Conservation (phyloP, 2,888 invertebrate species). For the Euzetes globulus region DNA sequence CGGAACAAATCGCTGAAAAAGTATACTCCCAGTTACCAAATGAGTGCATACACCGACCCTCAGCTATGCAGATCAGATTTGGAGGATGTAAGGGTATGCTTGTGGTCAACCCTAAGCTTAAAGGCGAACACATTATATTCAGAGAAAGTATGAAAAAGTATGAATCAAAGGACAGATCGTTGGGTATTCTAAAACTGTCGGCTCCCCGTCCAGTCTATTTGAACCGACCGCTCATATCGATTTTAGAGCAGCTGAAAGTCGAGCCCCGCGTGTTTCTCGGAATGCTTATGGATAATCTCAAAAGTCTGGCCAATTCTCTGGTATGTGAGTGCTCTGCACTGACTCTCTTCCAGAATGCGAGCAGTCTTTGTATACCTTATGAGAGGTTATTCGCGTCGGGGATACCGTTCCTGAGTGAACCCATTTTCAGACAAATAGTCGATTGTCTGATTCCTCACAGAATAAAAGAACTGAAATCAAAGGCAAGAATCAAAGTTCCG, state of each 20-base stretch:
- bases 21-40: slow-evolving; percentile 29
- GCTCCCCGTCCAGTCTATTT: slow-evolving; percentile 41
- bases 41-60: slow-evolving; percentile 36
- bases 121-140: slow-evolving; percentile 36
- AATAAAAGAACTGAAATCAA: slow-evolving; percentile 33
- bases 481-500: slow-evolving; percentile 43
- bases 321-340: slow-evolving; percentile 7
- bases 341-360: neutral
- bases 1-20: slow-evolving; percentile 37
- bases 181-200: slow-evolving; percentile 43
- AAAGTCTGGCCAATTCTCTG: neutral
- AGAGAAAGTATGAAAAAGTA: slow-evolving; percentile 43
- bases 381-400: neutral
- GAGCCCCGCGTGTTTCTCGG: neutral
- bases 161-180: slow-evolving; percentile 39
- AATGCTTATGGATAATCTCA: neutral
- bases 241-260: slow-evolving; percentile 42
- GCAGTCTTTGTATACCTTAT: slow-evolving; percentile 26
- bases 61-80: slow-evolving; percentile 41
- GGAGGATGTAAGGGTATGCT: slow-evolving; percentile 43
- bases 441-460: slow-evolving; percentile 27
- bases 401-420: slow-evolving; percentile 25
- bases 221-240: slow-evolving; percentile 42
- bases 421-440: slow-evolving; percentile 28
- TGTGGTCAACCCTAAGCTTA: slow-evolving; percentile 38